Evolutionary conservation across 2,888 invertebrate species (phyloP), one percentile per base, ranked within the genome.

Genomic region (Drosophila differens): DNA sequence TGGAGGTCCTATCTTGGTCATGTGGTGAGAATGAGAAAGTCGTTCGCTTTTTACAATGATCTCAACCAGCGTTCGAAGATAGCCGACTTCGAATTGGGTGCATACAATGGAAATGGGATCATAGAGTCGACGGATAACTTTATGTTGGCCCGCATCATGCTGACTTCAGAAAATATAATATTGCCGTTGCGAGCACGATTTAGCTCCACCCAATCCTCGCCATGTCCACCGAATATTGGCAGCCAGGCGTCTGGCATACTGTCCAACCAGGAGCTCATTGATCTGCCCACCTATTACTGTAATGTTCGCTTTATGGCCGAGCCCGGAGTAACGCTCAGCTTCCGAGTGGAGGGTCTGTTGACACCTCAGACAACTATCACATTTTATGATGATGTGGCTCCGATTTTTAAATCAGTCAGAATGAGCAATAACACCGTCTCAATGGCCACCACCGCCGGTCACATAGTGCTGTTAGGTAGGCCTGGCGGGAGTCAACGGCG

Each of bases 121-220:
- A 93, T 96, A 65, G 94, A 94, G 82, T 96, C 97, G 2, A 94
- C 95, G 1, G 94, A 95, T 53, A 96, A 96, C 87, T 93, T 91
- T 52, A 94, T 97, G 94, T 90, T 94, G 16, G 89, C 98, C 6
- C 94, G 93, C 60, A 95, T 96, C 3, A 0, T 32, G 1, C 22
- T 78, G 1, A 28, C 30, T 1, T 37, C 35, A 1, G 16, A 9
- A 22, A 33, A 59, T 32, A n/a, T 62, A 19, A 83, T 88, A 91
- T 14, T 91, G 91, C 4, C 60, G 1, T 3, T 91, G 97, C 91
- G 95, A 95, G 95, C 96, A 0, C 94, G 93, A 52, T 98, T 95
- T 91, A 94, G 94, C 39, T 96, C 97, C 1, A 93, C 95, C 3
- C 22, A 71, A 3, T 22, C 67, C 0, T 94, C 95, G 0, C 66